Percentiles rank a stretch among this genome's conserved stretches.
These are phyloP conservation scores for Grapholita molesta DNA, from an alignment of 1,140 invertebrate species.

Conservation along the genomic window DNA sequence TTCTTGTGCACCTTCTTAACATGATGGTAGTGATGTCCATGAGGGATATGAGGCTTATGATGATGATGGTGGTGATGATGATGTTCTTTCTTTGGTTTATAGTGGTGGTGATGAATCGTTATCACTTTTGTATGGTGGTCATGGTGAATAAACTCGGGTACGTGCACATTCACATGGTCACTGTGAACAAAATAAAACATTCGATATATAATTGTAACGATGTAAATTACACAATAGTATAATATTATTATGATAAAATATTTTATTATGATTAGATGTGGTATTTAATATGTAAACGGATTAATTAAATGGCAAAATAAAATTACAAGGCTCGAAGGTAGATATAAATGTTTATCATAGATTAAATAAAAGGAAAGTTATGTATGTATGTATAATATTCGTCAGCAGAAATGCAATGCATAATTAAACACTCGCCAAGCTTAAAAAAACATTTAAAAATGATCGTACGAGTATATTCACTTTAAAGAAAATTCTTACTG, in stretches of 20 bases:
- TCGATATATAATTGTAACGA: neutral
- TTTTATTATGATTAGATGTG: no score
- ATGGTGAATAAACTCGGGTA: constrained; percentile 80
- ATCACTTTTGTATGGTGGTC: constrained; percentile 79
- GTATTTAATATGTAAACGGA: no score
- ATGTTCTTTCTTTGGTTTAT: constrained; percentile 71
- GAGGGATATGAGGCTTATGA: constrained; percentile 47
- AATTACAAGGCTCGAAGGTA: neutral
- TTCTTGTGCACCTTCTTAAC: constrained; percentile 53
- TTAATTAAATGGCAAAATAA: no score
- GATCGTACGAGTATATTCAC: neutral
- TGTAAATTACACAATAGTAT: neutral
- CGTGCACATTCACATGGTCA: constrained; percentile 77
- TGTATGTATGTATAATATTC: neutral
- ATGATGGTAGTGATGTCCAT: constrained; percentile 51
- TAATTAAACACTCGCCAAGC: constrained; percentile 17
- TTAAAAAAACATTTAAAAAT: neutral
- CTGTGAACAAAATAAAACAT: constrained; percentile 56
- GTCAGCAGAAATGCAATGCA: constrained; percentile 16
- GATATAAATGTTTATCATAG: constrained; percentile 7
- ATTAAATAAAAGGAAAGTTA: neutral
- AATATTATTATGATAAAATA: neutral
- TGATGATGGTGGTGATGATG: constrained; percentile 73
- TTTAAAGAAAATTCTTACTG: constrained; percentile 46
- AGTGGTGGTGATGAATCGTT: constrained; percentile 76